Base-by-base conservation (phyloP, 2,797 vertebrate genomes). In the Protonibea diacanthus region DNA sequence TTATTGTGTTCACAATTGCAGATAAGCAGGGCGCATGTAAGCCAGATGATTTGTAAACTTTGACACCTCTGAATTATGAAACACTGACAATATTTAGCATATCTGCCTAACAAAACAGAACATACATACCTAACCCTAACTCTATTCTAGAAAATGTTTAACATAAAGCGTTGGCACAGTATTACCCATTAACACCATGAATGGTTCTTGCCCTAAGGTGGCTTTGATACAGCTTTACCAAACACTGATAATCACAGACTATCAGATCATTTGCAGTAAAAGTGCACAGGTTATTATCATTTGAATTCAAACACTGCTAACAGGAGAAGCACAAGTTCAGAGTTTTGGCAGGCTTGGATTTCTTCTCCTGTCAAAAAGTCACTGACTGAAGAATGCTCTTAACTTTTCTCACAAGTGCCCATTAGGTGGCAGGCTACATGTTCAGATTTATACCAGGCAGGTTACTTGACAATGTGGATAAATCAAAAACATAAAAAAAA, bases 351-450 rank as follows among this genome's bases (percentile, higher is more conserved):
- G 25, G 5, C 52, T 29, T 29, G 8, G 3, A 5, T 29, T 20
- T 4, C 14, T 15, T 13, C 48, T 3, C 3, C 57, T 48, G 42
- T 49, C 53, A 38, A 42, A 40, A 7, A 47, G 27, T 9, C 15
- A 71, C 44, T 2, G 4, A 58, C 55, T 14, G 27, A 6, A 58
- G 15, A 68, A 66, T 2, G 13, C 42, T 6, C 33, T 29, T 48
- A 17, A 15, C 40, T 67, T 49, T 29, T 27, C 40, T 68, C 20
- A 21, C 27, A 55, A 1, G 53, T 14, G 56, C 2, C 74, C 77
- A 75, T 51, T 66, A 62, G 44, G 17, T 62, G 65, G 47, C 57
- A 63, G 60, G 17, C 20, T n/a, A 52, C 21, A 29, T 25, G n/a
- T 33, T 44, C 15, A 69, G n/a, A 33, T 64, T 60, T 14, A 29